phyloP scores from a whole-genome alignment of 2,113 vertebrate genomes.

The Scolopax mira region DNA sequence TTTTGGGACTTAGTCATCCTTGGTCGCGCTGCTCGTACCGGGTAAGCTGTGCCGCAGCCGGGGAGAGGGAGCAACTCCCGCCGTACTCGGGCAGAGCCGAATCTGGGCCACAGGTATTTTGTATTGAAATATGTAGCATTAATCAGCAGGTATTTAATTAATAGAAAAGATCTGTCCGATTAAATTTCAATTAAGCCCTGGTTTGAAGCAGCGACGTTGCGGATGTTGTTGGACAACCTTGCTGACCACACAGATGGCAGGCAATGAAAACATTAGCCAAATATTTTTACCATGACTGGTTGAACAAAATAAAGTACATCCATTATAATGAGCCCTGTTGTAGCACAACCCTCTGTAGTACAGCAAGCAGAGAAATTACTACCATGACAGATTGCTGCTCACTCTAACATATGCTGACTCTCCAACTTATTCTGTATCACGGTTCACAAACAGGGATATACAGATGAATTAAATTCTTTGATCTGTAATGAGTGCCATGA shows the following conservation, averaged over 20 bases:
- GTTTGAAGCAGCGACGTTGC: conserved; percentile 50
- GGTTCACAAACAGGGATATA: conserved; percentile 3
- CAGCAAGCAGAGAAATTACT: conserved; percentile 35
- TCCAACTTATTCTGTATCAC: conserved; percentile 4
- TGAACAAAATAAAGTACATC: conserved; percentile 52
- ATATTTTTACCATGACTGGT: conserved; percentile 57
- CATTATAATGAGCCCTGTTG: conserved; percentile 43
- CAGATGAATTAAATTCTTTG: conserved; percentile 21
- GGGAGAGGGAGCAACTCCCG: background rate
- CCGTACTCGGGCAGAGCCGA: background rate
- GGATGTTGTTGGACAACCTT: conserved; percentile 51
- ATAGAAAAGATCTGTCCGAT: conserved; percentile 43
- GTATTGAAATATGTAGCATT: conserved; percentile 10
- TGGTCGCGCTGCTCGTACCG: rapidly evolving
- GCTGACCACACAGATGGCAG: conserved; percentile 67
- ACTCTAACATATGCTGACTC: conserved; percentile 59
- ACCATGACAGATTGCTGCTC: conserved; percentile 56
- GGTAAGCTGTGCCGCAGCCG: background rate
- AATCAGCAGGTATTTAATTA: conserved; percentile 41
- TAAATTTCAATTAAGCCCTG: conserved; percentile 47
- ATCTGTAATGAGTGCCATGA: background rate
- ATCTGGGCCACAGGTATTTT: background rate
- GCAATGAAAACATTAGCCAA: conserved; percentile 59
- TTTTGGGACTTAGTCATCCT: background rate
- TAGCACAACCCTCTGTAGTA: conserved; percentile 25